Conservation (phyloP, 53 echinoderm and acorn worm species). For the Apostichopus leukothele region DNA sequence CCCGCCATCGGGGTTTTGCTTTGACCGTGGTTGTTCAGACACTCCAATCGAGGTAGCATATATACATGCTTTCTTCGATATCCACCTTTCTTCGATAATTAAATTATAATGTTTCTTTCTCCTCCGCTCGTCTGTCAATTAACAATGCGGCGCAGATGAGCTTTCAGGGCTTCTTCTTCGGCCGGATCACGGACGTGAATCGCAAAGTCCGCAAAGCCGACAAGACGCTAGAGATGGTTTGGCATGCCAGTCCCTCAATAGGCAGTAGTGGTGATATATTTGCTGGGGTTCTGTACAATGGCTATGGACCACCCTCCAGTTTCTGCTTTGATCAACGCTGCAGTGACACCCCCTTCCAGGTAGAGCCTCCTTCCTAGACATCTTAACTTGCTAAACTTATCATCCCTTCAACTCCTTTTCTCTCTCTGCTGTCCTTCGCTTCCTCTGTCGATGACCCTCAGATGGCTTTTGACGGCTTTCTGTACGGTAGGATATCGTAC, state of each 20-base stretch:
- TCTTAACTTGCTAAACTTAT: background rate
- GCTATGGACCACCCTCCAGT: conserved; percentile 49
- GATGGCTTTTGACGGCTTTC: conserved; percentile 59
- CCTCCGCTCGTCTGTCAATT: background rate
- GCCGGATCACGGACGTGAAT: conserved; percentile 47
- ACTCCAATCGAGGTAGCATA: conserved; percentile 82
- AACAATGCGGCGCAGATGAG: conserved; percentile 37
- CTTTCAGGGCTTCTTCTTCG: conserved; percentile 58
- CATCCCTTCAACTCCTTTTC: background rate
- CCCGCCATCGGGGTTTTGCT: conserved; percentile 90
- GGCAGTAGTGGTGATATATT: conserved; percentile 50
- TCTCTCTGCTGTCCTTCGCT: background rate
- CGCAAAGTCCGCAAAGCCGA: conserved; percentile 37
- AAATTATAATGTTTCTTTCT: conserved; percentile 6
- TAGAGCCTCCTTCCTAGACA: conserved; percentile 4
- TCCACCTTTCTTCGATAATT: background rate
- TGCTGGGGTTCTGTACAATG: conserved; percentile 52
- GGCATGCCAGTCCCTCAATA: conserved; percentile 55
- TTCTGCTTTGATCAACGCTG: conserved; percentile 54
- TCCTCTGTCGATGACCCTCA: conserved; percentile 12
- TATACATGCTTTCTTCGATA: background rate
- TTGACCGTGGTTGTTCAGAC: conserved; percentile 69
- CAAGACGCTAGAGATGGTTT: conserved; percentile 50
- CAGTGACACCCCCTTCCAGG: conserved; percentile 52
- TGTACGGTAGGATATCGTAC: conserved; percentile 51